Conservation (phyloP, 2,888 invertebrate genomes). For the Palloptera scutellata region DNA sequence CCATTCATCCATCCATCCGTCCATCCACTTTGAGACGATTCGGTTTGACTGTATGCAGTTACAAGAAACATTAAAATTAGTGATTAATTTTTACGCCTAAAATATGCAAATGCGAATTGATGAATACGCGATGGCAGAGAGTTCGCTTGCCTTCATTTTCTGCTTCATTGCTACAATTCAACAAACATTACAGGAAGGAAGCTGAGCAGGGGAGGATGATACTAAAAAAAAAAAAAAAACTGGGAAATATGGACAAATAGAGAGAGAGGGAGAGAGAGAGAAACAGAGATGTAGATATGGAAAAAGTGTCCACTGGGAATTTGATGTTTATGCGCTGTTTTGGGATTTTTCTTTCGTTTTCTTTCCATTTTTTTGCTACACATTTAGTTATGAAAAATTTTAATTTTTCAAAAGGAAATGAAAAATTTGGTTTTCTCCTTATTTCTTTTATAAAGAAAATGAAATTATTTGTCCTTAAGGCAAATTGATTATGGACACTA, state of each 20-base stretch:
- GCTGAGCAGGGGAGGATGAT: slow-evolving; percentile 1
- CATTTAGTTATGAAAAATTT: slow-evolving; percentile 33
- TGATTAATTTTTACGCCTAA: slow-evolving; percentile 62
- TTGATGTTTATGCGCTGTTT: slow-evolving; percentile 25
- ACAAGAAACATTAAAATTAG: slow-evolving; percentile 59
- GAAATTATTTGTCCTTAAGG: slow-evolving; percentile 49
- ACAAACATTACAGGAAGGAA: not conserved
- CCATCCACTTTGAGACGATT: not conserved
- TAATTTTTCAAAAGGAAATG: slow-evolving; percentile 47
- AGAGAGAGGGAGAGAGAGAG: no score
- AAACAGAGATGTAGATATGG: slow-evolving; percentile 17
- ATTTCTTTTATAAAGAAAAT: slow-evolving; percentile 45
- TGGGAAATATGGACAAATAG: no score
- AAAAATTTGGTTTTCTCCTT: slow-evolving; percentile 59
- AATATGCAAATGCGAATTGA: slow-evolving; percentile 62
- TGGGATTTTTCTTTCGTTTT: slow-evolving; percentile 25
- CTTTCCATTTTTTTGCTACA: slow-evolving; percentile 16
- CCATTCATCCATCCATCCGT: not conserved
- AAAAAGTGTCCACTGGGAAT: slow-evolving; percentile 52
- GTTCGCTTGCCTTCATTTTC: slow-evolving; percentile 52
- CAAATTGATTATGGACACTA: slow-evolving; percentile 60
- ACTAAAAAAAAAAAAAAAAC: slow-evolving; percentile 19
- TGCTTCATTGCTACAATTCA: slow-evolving; percentile 37
- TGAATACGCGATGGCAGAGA: slow-evolving; percentile 48
- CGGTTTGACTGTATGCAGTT: slow-evolving; percentile 21